phyloP scores from a whole-genome alignment of 2,888 invertebrate species.

The Stomorhina lunata region DNA sequence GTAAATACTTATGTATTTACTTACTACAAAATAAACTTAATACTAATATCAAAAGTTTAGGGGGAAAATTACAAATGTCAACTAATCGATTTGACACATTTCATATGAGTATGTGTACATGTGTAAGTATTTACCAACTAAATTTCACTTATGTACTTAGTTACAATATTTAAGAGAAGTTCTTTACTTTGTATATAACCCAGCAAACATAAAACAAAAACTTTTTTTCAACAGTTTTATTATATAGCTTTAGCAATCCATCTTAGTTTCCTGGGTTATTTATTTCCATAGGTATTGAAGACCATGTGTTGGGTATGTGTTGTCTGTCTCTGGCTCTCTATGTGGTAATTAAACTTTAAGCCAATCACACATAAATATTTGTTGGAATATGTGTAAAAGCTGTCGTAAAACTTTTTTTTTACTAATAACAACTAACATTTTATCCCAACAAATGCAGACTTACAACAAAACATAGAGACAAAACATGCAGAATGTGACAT shows the following conservation, averaged over 20 bases:
- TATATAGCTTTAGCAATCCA: not conserved
- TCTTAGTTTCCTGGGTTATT: not conserved
- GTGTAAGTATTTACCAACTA: too few relatives aligned
- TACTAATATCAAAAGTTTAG: not conserved
- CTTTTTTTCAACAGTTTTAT: not conserved
- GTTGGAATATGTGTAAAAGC: not conserved
- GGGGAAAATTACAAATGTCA: conserved; percentile 36
- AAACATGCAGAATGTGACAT: conserved; percentile 38
- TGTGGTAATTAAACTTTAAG: conserved; percentile 48
- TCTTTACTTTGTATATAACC: not conserved
- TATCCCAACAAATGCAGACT: conserved; percentile 4
- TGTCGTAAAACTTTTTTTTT: conserved; percentile 38
- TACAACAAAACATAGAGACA: not conserved
- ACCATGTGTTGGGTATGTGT: not conserved
- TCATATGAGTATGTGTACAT: conserved; percentile 13
- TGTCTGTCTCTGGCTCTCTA: conserved; percentile 4
- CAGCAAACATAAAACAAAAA: conserved; percentile 15
- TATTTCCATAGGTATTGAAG: not conserved
- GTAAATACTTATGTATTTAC: too few relatives aligned
- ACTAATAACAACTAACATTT: conserved; percentile 9
- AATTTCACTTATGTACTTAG: too few relatives aligned
- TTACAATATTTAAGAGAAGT: not conserved
- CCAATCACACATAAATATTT: not conserved
- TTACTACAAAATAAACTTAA: conserved; percentile 14
- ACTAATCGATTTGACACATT: conserved; percentile 48